A percentile compares a stretch with the other conserved stretches of the same genome.
phyloP scores from a whole-genome alignment of 2,797 vertebrate species.

The Amblyopsis hoosieri region DNA sequence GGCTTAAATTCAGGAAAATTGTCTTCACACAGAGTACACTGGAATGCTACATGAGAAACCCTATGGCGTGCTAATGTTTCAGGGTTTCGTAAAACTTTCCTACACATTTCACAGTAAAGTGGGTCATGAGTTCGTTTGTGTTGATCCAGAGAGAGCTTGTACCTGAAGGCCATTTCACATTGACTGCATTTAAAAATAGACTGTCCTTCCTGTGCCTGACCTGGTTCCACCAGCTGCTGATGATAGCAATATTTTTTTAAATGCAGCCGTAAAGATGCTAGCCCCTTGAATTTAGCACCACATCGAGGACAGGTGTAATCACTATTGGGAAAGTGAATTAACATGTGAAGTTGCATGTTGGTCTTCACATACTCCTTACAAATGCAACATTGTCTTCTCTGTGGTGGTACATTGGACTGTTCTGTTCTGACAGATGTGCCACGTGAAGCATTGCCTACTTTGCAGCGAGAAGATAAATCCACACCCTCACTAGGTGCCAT shows the following conservation, averaged over 20 bases:
- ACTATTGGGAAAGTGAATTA: slow-evolving; percentile 54
- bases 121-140: slow-evolving; percentile 58
- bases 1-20: slow-evolving; percentile 54
- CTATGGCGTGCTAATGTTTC: slow-evolving; percentile 49
- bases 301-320: slow-evolving; percentile 57
- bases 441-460: neutral
- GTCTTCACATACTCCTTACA: slow-evolving; percentile 40
- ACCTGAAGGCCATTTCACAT: slow-evolving; percentile 46
- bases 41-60: slow-evolving; percentile 51
- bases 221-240: slow-evolving; percentile 26
- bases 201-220: slow-evolving; percentile 1
- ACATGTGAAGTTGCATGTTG: slow-evolving; percentile 50
- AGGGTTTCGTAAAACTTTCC: slow-evolving; percentile 48
- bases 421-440: neutral
- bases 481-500: neutral
- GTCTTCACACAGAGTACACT: slow-evolving; percentile 59
- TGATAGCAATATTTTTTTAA: slow-evolving; percentile 56
- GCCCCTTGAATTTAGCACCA: slow-evolving; percentile 35
- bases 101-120: slow-evolving; percentile 61
- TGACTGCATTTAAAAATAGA: slow-evolving; percentile 47
- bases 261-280: slow-evolving; percentile 47
- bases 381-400: slow-evolving; percentile 44
- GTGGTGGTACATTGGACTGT: neutral
- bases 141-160: slow-evolving; percentile 46
- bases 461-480: neutral